phyloP scores from a whole-genome alignment of 2,797 vertebrate species.

The Sciurus vulgaris region DNA sequence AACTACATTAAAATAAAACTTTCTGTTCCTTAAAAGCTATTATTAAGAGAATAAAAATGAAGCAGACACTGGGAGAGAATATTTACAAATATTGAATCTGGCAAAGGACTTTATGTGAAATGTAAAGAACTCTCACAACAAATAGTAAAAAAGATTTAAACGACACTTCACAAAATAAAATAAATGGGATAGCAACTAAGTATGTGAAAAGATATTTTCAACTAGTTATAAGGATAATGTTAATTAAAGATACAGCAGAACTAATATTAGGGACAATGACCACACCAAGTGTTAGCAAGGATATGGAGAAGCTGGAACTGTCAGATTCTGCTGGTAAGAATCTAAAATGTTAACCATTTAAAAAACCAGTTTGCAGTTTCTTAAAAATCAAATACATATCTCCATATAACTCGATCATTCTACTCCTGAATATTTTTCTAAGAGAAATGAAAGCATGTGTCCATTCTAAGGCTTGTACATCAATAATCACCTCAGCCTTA shows the following conservation, averaged over 20 bases:
- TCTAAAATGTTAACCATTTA: background rate
- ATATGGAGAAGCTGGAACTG: too few species aligned
- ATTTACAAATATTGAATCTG: background rate
- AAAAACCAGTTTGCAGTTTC: background rate
- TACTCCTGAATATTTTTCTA: background rate
- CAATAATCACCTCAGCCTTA: background rate
- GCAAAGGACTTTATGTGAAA: background rate
- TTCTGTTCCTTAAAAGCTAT: background rate
- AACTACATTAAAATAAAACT: background rate
- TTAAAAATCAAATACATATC: background rate
- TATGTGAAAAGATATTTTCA: background rate
- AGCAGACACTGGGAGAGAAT: background rate
- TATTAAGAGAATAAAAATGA: too few species aligned
- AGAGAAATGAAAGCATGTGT: too few species aligned
- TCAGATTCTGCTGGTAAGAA: too few species aligned
- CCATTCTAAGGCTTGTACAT: background rate
- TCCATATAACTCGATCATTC: background rate
- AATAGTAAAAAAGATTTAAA: background rate
- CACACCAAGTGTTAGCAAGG: too few species aligned
- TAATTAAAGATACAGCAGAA: too few species aligned
- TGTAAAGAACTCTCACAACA: background rate
- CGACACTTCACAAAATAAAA: background rate
- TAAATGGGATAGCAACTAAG: background rate
- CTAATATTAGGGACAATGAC: too few species aligned
- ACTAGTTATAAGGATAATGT: too few species aligned